These are phyloP conservation scores for Aphodius granarius DNA, from an alignment of 2,888 invertebrate species.

Conservation along the genomic window DNA sequence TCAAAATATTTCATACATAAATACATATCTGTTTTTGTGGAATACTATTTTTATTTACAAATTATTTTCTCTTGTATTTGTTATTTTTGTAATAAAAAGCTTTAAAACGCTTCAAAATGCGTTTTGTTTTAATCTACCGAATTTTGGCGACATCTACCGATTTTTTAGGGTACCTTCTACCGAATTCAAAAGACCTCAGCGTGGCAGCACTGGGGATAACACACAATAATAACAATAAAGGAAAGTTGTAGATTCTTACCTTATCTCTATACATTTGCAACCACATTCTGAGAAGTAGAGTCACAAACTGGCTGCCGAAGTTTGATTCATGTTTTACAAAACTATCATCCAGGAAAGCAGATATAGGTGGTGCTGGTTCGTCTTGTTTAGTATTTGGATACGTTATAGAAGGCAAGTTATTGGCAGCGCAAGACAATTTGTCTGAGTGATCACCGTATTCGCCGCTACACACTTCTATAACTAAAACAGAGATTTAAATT, in stretches of 20 bases:
- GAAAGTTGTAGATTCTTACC: slow-evolving; percentile 52
- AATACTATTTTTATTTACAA: too few species aligned
- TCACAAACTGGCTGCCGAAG: slow-evolving; percentile 65
- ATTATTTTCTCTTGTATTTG: too few species aligned
- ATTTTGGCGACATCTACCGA: too few species aligned
- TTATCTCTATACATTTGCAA: slow-evolving; percentile 75
- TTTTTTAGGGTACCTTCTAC: too few species aligned
- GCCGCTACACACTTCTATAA: slow-evolving; percentile 78
- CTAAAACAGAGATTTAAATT: slow-evolving; percentile 52
- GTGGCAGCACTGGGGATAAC: not conserved
- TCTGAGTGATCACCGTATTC: slow-evolving; percentile 77
- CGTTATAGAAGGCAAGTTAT: slow-evolving; percentile 52
- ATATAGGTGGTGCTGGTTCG: not conserved
- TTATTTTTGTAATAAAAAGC: too few species aligned
- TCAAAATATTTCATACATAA: too few species aligned
- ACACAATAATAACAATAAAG: too few species aligned
- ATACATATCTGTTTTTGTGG: too few species aligned
- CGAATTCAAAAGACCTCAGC: too few species aligned
- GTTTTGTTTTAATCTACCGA: too few species aligned
- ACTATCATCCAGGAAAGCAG: not conserved
- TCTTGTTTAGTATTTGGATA: not conserved
- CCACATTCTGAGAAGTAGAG: slow-evolving; percentile 70
- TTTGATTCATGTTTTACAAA: not conserved
- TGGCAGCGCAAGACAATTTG: slow-evolving; percentile 67
- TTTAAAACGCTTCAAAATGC: too few species aligned